These are phyloP conservation scores for Emesis furor DNA, from an alignment of 2,888 invertebrate species.

Conservation along the genomic window DNA sequence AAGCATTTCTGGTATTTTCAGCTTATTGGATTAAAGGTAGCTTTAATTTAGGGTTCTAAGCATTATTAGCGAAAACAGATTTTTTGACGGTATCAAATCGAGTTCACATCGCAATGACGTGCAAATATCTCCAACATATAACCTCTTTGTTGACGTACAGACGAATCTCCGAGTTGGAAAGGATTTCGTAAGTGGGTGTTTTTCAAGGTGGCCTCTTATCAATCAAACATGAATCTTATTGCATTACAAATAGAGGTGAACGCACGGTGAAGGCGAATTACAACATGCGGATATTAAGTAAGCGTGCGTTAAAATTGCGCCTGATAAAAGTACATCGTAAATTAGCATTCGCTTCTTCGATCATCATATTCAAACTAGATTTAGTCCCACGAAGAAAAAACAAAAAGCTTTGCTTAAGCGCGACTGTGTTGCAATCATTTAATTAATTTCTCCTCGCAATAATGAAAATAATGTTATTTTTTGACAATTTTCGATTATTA, in stretches of 20 bases:
- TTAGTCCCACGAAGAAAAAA: background rate
- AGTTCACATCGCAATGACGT: background rate
- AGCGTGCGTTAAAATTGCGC: constrained; percentile 67
- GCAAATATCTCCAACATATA: background rate
- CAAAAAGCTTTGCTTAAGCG: no score
- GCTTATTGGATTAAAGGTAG: background rate
- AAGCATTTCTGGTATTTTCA: background rate
- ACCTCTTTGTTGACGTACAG: constrained; percentile 36
- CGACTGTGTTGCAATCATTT: no score
- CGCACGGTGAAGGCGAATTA: constrained; percentile 63
- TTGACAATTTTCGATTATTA: no score
- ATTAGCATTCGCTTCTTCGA: constrained; percentile 4
- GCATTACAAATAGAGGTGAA: constrained; percentile 48
- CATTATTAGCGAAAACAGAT: no score
- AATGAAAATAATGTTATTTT: no score
- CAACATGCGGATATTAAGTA: constrained; percentile 80
- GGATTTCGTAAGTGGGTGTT: constrained; percentile 76
- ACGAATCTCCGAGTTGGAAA: constrained; percentile 77
- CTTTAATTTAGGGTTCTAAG: background rate
- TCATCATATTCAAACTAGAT: background rate
- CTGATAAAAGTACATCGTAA: constrained; percentile 63
- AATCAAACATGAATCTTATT: constrained; percentile 61
- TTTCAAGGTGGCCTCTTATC: constrained; percentile 74
- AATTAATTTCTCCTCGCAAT: no score
- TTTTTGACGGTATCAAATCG: no score